Base-by-base conservation (phyloP, 2,113 vertebrate species). In the Reinhardtius hippoglossoides region DNA sequence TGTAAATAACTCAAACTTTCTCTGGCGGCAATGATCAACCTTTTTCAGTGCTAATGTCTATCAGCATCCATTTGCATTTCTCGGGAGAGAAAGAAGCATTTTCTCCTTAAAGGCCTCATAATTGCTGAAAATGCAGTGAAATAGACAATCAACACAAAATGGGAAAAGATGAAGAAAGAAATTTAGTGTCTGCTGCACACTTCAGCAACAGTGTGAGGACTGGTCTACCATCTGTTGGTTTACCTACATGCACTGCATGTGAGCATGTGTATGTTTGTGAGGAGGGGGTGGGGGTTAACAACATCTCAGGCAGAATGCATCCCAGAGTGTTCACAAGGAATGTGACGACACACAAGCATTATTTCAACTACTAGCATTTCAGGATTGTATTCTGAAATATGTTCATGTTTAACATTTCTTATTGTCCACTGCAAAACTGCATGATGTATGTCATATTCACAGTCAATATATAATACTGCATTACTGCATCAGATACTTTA, bases 311-410 rank as follows among this genome's bases (percentile, higher is more conserved):
- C 77, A 20, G 61, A 80, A 85, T 83, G 58, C 83, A 69, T 78
- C 70, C 71, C 62, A 67, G 73, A 59, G 48, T 62, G 56, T 70
- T 31, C 71, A 78, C 35, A 23, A 24, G 44, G 37, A 65, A 77
- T 76, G 80, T 2, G 50, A 0, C 37, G 13, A 14, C 18, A 62
- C 71, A 35, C 61, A 31, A 31, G 27, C 27, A 66, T 0, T 65
- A 48, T 68, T 14, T 64, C 44, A 78, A 63, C 31, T 37, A 16
- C 77, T 77, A 83, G 86, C 90, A 96, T 95, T 92, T 90, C 86
- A 88, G 88, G 81, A 77, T 70, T 80, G 12, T 61, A 69, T 85
- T 84, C 78, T 89, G 74, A 87, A 89, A 91, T 89, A 83, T 91
- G 82, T 82, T 63, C 62, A 74, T 88, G 62, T 50, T 63, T 24